phyloP scores from a whole-genome alignment of 2,113 vertebrate species.

The Murina feae region DNA sequence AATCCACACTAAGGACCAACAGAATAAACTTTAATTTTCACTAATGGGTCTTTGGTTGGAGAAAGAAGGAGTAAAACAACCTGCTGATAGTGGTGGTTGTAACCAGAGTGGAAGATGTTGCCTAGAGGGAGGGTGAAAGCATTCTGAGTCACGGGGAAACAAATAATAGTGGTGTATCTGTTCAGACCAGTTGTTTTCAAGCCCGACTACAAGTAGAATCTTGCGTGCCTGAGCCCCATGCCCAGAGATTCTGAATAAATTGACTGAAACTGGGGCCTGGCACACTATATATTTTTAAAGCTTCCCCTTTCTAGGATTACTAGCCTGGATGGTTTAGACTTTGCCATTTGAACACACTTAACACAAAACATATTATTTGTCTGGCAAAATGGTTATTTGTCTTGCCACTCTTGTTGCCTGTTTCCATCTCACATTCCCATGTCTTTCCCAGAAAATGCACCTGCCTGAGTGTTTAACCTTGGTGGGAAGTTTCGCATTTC shows the following conservation, averaged over 20 bases:
- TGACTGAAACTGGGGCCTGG: not conserved
- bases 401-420: not conserved
- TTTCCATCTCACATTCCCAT: not conserved
- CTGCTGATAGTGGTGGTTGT: not conserved
- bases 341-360: not conserved
- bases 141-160: not conserved
- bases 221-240: rapidly evolving
- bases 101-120: not conserved
- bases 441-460: not conserved
- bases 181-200: not conserved
- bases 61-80: not conserved
- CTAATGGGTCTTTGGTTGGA: not conserved
- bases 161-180: not conserved
- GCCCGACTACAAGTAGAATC: not conserved
- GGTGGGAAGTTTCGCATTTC: not conserved
- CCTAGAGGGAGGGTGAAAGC: not conserved
- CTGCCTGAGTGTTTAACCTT: not conserved
- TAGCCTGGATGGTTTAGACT: not conserved
- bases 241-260: not conserved
- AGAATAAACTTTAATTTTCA: conserved; percentile 11
- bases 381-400: not conserved
- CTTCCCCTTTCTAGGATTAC: not conserved
- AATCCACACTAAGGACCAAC: not conserved
- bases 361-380: not conserved
- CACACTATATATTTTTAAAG: not conserved